Evolutionary conservation across 2,113 vertebrate genomes (phyloP).

Genomic region (Apus apus): DNA sequence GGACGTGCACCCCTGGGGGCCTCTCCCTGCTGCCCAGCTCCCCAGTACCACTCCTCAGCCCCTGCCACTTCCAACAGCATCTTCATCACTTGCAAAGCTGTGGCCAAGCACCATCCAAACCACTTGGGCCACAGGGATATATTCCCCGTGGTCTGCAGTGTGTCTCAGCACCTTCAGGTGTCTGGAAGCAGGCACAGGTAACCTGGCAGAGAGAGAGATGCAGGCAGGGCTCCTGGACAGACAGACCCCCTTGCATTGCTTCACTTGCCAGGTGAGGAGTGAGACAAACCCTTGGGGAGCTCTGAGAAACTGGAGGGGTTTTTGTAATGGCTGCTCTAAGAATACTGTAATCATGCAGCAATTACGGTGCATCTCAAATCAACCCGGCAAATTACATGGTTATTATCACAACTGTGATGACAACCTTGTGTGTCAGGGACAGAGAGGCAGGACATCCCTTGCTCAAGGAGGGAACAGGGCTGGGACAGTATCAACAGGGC

Average conservation of each 20-base stretch:
- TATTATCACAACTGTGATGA: conserved; percentile 41
- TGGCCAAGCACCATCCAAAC: neutral
- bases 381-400: conserved; percentile 43
- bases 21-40: neutral
- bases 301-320: neutral
- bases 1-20: rapidly evolving
- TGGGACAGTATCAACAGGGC: neutral
- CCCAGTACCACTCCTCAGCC: neutral
- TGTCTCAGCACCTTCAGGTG: neutral
- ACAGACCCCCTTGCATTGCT: neutral
- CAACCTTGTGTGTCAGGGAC: neutral
- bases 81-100: neutral
- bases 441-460: neutral
- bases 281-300: conserved; percentile 20
- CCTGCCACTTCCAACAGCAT: neutral
- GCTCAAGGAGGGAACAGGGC: neutral
- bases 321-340: conserved; percentile 42
- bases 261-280: neutral
- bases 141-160: neutral
- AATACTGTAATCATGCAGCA: conserved; percentile 63
- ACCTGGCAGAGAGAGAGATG: neutral
- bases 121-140: neutral
- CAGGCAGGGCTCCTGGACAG: neutral
- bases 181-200: rapidly evolving
- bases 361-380: conserved; percentile 61